Base-by-base conservation (phyloP, 2,888 invertebrate genomes). In the Drosophila longiperda region DNA sequence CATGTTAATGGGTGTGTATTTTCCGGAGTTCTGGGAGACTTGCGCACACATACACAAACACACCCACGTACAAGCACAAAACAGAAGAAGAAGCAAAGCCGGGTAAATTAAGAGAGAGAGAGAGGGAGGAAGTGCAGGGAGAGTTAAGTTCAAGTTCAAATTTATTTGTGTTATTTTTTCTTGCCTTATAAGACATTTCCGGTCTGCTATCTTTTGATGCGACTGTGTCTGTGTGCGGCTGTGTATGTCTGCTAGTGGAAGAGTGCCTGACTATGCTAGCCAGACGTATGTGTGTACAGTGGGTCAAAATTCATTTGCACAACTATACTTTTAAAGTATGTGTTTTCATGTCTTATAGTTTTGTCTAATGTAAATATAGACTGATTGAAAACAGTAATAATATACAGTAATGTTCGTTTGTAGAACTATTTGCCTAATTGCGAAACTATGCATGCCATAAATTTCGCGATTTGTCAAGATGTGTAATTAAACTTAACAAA, bases 141-240 rank as follows among this genome's bases (percentile, higher is more conserved):
- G 84, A 73, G 83, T 85, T 80, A 86, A 86, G 85, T 89, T 86
- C 85, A 86, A 86, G 85, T 86, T 86, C 89, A 86, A 85, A 86
- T 82, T 82, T 78, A 80, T 82, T 84, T 89, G 75, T 82, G 82
- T 87, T 79, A 49, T 77, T 83, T 59, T 69, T 65, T 59, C 49
- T 45, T 60, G 62, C 55, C 52, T 72, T 59, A 53, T 66, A 34
- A 71, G 32, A 29, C 63, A 70, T 83, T 87, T 87, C 77, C 74
- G 88, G 85, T 85, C 71, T 73, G 45, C 53, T 60, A 58, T 48
- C 59, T 64, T 49, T 40, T 42, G 23, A 50, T 45, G 63, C 54
- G 29, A 45, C 36, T 40, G 58, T 11, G 42, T 29, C 23, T 48
- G 11, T 74, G 38, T 53, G 7, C 12, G 23, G 53, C 53, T 49